Evolutionary conservation across 1,140 invertebrate genomes (phyloP).

Genomic region (Trinorchestia longiramus): DNA sequence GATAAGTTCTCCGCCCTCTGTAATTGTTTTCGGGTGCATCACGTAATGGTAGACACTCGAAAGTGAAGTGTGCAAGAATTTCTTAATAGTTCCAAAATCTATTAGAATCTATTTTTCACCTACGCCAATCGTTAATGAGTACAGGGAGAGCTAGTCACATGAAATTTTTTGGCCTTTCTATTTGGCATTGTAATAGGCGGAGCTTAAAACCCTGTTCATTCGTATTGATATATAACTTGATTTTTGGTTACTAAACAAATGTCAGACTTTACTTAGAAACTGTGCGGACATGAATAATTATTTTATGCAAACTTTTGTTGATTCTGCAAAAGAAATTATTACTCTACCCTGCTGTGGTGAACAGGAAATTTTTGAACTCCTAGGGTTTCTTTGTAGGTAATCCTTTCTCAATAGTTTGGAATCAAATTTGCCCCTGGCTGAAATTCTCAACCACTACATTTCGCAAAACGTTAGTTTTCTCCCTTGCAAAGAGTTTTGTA

Average conservation of each 20-base stretch:
- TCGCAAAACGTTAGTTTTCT: too few species aligned
- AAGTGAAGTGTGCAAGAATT: constrained; percentile 2
- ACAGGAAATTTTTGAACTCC: too few species aligned
- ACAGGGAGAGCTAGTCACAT: not conserved
- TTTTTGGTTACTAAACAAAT: not conserved
- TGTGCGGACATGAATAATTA: too few species aligned
- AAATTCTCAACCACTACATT: too few species aligned
- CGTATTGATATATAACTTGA: not conserved
- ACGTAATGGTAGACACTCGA: constrained; percentile 22
- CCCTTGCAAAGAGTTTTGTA: too few species aligned
- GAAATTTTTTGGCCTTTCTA: not conserved
- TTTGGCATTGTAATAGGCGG: not conserved
- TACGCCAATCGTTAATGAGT: not conserved
- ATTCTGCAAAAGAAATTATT: too few species aligned
- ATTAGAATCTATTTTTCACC: constrained; percentile 31
- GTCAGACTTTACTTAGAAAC: too few species aligned
- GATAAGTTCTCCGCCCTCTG: not conserved
- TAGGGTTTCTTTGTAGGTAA: too few species aligned
- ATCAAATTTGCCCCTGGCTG: too few species aligned
- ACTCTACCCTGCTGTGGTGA: too few species aligned
- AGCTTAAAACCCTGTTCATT: not conserved
- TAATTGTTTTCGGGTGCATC: constrained; percentile 15
- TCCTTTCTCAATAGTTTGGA: too few species aligned
- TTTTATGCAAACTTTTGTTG: too few species aligned
- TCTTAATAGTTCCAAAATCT: constrained; percentile 19